Conservation (phyloP, 2,797 vertebrate genomes). For the Coreius guichenoti region DNA sequence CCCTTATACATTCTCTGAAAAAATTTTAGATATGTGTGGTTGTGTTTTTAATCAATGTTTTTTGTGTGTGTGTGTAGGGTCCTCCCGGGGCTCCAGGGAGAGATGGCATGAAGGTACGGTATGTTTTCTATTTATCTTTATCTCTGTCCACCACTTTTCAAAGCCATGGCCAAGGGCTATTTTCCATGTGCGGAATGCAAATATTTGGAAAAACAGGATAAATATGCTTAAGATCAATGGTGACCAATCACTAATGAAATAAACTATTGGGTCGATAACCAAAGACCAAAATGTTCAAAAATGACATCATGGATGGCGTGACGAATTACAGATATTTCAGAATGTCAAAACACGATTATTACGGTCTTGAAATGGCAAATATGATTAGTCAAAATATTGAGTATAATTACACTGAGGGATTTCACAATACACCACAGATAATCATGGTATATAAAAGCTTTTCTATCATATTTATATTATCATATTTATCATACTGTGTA, state of each 20-base stretch:
- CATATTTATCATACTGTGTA: slow-evolving; percentile 25
- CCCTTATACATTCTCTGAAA: not conserved
- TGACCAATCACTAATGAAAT: slow-evolving; percentile 50
- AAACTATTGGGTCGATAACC: slow-evolving; percentile 22
- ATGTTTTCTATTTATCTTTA: slow-evolving; percentile 47
- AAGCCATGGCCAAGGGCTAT: slow-evolving; percentile 29
- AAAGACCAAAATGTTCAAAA: slow-evolving; percentile 6
- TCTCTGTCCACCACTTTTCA: slow-evolving; percentile 18
- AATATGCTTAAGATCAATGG: slow-evolving; percentile 45
- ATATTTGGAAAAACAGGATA: slow-evolving; percentile 51
- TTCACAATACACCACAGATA: slow-evolving; percentile 24
- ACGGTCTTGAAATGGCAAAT: slow-evolving; percentile 35
- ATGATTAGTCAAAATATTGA: slow-evolving; percentile 19
- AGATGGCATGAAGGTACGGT: slow-evolving; percentile 92
- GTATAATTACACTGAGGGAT: slow-evolving; percentile 35
- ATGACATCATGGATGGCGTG: slow-evolving; percentile 27
- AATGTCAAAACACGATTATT: slow-evolving; percentile 43
- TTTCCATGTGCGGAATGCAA: slow-evolving; percentile 49
- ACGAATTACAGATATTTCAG: slow-evolving; percentile 18
- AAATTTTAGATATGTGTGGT: not conserved
- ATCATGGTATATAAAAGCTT: not conserved
- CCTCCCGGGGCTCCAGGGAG: slow-evolving; percentile 90
- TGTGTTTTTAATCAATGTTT: slow-evolving; percentile 30
- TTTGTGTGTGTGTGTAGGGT: slow-evolving; percentile 77
- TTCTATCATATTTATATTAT: not conserved